phyloP scores from a whole-genome alignment of 2,113 vertebrate species.

The Tragelaphus strepsiceros region DNA sequence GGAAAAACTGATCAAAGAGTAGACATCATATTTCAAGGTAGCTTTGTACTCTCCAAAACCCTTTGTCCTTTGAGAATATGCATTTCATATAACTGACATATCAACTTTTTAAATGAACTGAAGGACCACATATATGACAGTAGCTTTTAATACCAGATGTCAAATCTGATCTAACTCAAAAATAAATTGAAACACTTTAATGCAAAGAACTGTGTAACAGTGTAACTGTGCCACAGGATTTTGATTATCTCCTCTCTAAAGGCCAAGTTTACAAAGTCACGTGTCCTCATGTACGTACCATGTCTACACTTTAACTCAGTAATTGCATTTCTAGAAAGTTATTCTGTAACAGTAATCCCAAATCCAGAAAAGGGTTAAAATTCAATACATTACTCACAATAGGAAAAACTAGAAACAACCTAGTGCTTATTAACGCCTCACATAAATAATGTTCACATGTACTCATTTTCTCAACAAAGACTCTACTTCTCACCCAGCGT shows the following conservation, averaged over 20 bases:
- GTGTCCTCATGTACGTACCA: background rate
- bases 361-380: background rate
- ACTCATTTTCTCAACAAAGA: background rate
- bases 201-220: background rate
- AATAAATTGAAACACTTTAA: background rate
- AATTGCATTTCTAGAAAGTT: background rate
- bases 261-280: background rate
- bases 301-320: background rate
- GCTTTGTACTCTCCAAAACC: background rate
- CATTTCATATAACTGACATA: background rate
- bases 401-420: background rate
- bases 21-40: background rate
- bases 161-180: background rate
- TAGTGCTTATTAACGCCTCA: background rate
- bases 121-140: background rate
- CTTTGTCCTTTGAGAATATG: background rate
- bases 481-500: background rate
- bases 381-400: background rate
- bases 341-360: background rate
- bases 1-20: background rate
- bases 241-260: background rate
- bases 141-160: background rate
- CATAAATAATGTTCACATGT: background rate
- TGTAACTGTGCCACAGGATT: background rate
- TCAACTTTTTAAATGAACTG: background rate